These are phyloP conservation scores for Andricus grossulariae DNA, from an alignment of 1,140 invertebrate genomes.

Conservation along the genomic window DNA sequence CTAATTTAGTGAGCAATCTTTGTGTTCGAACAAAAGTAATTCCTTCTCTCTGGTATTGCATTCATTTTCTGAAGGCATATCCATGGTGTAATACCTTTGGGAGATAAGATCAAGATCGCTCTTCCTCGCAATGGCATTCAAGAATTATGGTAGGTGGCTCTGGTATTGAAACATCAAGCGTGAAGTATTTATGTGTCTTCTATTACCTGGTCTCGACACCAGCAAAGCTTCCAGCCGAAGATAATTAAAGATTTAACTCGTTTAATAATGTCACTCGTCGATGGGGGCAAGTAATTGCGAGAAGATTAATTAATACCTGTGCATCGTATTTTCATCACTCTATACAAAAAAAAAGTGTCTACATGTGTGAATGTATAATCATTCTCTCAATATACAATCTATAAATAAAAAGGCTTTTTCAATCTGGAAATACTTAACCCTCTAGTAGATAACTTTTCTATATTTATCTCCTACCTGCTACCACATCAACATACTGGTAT, in stretches of 20 bases:
- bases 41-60: constrained; percentile 1
- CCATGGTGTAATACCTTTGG: constrained; percentile 16
- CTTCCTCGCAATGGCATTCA: not conserved
- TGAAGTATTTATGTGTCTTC: constrained; percentile 26
- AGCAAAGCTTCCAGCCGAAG: constrained; percentile 1
- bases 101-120: constrained; percentile 25
- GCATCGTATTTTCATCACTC: no score
- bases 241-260: not conserved
- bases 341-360: no score
- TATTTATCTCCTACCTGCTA: no score
- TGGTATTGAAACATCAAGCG: constrained; percentile 28
- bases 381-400: no score
- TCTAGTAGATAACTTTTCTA: no score
- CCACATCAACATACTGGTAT: no score
- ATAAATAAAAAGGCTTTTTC: no score
- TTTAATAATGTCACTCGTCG: not conserved
- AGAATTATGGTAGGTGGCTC: constrained; percentile 14
- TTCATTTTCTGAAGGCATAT: constrained; percentile 18
- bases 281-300: not conserved
- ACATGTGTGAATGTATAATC: no score
- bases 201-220: not conserved
- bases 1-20: constrained; percentile 6
- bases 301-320: no score
- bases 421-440: no score
- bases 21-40: constrained; percentile 1